phyloP scores from a whole-genome alignment of 1,140 invertebrate species.

The Atta texana region DNA sequence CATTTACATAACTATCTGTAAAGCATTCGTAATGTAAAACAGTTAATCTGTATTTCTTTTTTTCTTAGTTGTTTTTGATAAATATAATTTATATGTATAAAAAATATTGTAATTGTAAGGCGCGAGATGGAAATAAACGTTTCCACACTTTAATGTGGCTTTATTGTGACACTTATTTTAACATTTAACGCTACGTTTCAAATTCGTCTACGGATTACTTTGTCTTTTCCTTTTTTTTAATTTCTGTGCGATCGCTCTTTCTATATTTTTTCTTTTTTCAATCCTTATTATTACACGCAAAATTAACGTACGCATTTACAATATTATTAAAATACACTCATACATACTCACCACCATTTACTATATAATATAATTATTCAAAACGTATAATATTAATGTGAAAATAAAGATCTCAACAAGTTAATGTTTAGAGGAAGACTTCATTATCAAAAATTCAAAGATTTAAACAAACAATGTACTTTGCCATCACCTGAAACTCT shows the following conservation, averaged over 20 bases:
- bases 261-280: too few relatives aligned
- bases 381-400: background rate
- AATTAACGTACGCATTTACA: too few relatives aligned
- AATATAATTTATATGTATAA: background rate
- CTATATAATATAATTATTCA: background rate
- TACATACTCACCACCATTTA: background rate
- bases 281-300: too few relatives aligned
- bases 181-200: too few relatives aligned
- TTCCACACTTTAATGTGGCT: too few relatives aligned
- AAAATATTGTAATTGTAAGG: background rate
- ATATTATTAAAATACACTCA: too few relatives aligned
- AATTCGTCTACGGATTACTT: too few relatives aligned
- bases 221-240: too few relatives aligned
- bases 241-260: too few relatives aligned
- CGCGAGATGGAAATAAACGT: too few relatives aligned
- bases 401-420: background rate
- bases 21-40: background rate
- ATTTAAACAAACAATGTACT: slow-evolving; percentile 40
- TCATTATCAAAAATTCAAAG: background rate
- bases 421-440: background rate
- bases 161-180: too few relatives aligned
- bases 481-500: slow-evolving; percentile 1
- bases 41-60: background rate
- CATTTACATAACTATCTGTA: background rate
- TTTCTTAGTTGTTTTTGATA: background rate